Evolutionary conservation across 2,888 invertebrate species (phyloP).

Genomic region (Sphaeridia pumilis): DNA sequence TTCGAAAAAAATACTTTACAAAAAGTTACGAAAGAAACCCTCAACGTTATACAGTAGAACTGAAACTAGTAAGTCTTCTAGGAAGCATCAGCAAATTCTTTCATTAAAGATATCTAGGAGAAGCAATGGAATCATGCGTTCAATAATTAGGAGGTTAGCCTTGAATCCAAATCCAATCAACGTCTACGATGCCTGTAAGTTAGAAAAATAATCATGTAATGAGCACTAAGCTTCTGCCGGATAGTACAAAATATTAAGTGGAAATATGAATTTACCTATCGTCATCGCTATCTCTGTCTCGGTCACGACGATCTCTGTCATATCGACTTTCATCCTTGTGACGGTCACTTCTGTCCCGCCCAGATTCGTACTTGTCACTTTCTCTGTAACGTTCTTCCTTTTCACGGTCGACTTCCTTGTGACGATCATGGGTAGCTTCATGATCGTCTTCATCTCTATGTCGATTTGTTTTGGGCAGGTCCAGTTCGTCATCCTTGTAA

Average conservation of each 20-base stretch:
- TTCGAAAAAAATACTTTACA: too few species aligned
- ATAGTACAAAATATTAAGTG: not conserved
- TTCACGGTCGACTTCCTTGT: not conserved
- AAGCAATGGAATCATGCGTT: too few species aligned
- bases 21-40: too few species aligned
- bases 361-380: not conserved
- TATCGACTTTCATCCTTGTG: not conserved
- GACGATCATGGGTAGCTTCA: not conserved
- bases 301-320: not conserved
- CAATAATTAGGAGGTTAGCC: too few species aligned
- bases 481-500: not conserved
- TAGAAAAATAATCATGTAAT: not conserved
- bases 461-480: not conserved
- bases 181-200: not conserved
- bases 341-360: not conserved
- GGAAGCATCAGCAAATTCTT: too few species aligned
- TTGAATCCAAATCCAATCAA: too few species aligned
- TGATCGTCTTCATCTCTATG: not conserved
- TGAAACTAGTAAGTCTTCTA: too few species aligned
- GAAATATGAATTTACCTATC: not conserved
- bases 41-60: too few species aligned
- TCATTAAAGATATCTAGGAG: too few species aligned
- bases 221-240: not conserved
- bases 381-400: not conserved
- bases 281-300: not conserved